Evolutionary conservation across 53 echinoderm and acorn worm genomes (phyloP).

Genomic region (Holothuria leucospilota): DNA sequence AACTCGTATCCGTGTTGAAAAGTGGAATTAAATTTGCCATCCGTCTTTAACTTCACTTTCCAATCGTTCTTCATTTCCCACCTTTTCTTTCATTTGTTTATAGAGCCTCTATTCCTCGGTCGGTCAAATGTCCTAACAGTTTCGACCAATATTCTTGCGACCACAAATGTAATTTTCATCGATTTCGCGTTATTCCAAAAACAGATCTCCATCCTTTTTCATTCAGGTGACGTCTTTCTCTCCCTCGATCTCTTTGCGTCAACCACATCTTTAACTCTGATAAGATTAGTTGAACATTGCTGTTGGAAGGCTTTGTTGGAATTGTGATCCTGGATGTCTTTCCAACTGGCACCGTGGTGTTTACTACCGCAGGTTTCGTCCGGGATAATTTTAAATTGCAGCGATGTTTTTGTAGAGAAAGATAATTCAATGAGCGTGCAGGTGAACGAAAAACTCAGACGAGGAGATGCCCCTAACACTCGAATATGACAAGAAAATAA

Average conservation of each 20-base stretch:
- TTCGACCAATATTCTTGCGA: background rate
- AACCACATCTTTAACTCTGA: background rate
- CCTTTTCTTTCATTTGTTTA: slow-evolving; percentile 12
- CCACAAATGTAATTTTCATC: slow-evolving; percentile 26
- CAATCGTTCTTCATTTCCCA: background rate
- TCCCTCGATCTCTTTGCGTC: background rate
- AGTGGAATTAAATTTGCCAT: slow-evolving; percentile 25
- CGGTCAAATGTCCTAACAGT: slow-evolving; percentile 13
- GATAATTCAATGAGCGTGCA: slow-evolving; percentile 36
- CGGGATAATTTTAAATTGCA: background rate
- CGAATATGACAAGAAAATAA: background rate
- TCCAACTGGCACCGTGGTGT: background rate
- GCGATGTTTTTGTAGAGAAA: slow-evolving; percentile 15
- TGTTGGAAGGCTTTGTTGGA: slow-evolving; percentile 5
- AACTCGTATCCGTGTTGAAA: slow-evolving; percentile 8
- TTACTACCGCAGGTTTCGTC: background rate
- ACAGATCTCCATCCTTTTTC: slow-evolving; percentile 12
- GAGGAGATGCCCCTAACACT: background rate
- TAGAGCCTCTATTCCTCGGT: background rate
- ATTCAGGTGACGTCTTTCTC: background rate
- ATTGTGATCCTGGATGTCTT: background rate
- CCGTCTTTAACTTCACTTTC: background rate
- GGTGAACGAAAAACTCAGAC: background rate
- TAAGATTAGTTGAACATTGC: background rate
- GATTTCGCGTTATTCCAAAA: slow-evolving; percentile 22